phyloP scores from a whole-genome alignment of 2,113 vertebrate species.

The Pica pica region DNA sequence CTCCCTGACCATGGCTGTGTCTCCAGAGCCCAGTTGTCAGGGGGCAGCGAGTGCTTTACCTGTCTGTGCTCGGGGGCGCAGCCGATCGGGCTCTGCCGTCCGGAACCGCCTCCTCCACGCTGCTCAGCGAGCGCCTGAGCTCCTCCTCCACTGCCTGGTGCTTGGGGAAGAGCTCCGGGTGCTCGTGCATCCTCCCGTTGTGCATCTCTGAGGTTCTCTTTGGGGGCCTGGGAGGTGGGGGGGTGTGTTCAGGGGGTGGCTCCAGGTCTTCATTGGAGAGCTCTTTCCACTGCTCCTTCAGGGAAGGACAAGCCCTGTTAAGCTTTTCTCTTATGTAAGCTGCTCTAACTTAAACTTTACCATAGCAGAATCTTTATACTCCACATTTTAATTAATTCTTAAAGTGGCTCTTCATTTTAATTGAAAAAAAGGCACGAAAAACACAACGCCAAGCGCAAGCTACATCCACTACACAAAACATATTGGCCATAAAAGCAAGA shows the following conservation, averaged over 20 bases:
- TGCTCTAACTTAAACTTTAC: neutral
- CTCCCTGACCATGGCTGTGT: accelerated
- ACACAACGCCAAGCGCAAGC: neutral
- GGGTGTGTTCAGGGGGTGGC: slow-evolving; percentile 84
- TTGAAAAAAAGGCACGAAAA: neutral
- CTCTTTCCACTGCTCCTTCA: slow-evolving; percentile 92
- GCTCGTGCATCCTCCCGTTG: slow-evolving; percentile 76
- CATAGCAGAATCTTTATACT: neutral
- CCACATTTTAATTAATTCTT: neutral
- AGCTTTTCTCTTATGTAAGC: neutral
- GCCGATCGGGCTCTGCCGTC: neutral
- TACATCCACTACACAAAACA: neutral
- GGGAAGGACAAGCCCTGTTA: neutral
- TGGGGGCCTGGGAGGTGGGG: slow-evolving; percentile 84
- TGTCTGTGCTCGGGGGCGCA: neutral
- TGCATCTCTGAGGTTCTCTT: slow-evolving; percentile 74
- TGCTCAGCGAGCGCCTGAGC: neutral
- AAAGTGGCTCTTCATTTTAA: neutral
- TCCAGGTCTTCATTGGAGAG: slow-evolving; percentile 92
- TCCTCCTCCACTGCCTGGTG: slow-evolving; percentile 51
- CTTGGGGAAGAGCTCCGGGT: slow-evolving; percentile 55
- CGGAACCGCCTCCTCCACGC: slow-evolving; percentile 19
- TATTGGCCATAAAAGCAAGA: neutral
- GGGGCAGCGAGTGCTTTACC: neutral
- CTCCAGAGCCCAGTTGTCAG: neutral